These are phyloP conservation scores for Lacerta agilis DNA, from an alignment of 2,797 vertebrate genomes.

Conservation along the genomic window DNA sequence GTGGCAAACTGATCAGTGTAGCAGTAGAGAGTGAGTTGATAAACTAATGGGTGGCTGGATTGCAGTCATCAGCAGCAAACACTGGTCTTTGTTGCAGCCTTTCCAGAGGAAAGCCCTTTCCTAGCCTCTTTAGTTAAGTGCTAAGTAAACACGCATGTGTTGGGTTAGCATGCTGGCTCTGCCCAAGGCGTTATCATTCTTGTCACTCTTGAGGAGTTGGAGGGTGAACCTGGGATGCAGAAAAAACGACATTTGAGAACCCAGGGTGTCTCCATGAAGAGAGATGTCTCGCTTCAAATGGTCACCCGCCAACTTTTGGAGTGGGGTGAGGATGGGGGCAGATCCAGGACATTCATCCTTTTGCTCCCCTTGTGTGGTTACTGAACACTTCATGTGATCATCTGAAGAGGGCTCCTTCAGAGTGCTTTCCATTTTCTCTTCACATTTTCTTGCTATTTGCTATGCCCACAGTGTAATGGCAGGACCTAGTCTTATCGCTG, in stretches of 20 bases:
- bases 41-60: accelerated
- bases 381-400: too few relatives aligned
- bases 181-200: background rate
- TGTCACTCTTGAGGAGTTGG: too few relatives aligned
- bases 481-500: background rate
- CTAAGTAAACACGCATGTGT: background rate
- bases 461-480: background rate
- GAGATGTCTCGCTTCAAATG: too few relatives aligned
- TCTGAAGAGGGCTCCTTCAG: too few relatives aligned
- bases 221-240: background rate
- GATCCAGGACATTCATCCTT: too few relatives aligned
- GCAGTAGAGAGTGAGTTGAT: background rate
- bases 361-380: too few relatives aligned
- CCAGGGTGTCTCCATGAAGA: too few relatives aligned
- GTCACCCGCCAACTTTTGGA: too few relatives aligned
- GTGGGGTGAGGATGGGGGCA: too few relatives aligned
- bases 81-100: background rate
- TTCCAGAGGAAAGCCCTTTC: background rate
- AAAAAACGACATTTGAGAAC: too few relatives aligned
- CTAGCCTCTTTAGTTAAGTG: background rate
- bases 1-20: background rate
- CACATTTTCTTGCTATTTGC: background rate
- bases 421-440: background rate
- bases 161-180: background rate
- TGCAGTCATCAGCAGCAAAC: accelerated